These are phyloP conservation scores for Masticophis lateralis DNA, from an alignment of 2,797 vertebrate genomes.

Conservation along the genomic window DNA sequence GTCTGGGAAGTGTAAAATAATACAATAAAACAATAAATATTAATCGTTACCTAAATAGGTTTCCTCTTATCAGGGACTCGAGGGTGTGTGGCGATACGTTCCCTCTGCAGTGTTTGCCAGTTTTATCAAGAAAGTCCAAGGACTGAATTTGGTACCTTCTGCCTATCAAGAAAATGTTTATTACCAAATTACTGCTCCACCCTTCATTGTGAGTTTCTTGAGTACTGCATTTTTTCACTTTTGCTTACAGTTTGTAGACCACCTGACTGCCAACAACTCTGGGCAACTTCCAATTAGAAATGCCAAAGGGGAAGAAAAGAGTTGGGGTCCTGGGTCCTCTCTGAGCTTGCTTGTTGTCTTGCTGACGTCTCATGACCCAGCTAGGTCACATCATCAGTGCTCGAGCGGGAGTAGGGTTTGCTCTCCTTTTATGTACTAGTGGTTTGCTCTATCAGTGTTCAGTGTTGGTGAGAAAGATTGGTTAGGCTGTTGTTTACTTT, in stretches of 20 bases:
- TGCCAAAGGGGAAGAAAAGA: background rate
- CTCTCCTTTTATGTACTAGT: background rate
- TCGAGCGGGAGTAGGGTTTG: background rate
- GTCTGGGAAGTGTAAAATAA: background rate
- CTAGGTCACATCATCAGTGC: background rate
- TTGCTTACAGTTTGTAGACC: background rate
- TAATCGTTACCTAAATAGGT: background rate
- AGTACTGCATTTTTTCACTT: rapidly evolving
- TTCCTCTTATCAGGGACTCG: background rate
- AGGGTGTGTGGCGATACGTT: background rate
- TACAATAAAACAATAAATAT: background rate
- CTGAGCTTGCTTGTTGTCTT: background rate
- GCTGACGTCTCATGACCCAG: background rate
- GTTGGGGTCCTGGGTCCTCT: too few relatives aligned
- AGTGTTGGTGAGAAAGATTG: background rate
- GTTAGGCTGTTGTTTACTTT: background rate
- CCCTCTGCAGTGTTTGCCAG: background rate
- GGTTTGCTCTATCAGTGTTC: background rate
- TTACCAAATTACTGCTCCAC: background rate
- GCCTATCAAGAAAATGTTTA: background rate
- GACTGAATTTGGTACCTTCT: background rate
- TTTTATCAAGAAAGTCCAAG: background rate
- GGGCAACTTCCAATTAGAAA: background rate
- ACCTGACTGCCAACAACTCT: background rate
- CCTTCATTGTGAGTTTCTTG: background rate